A percentile compares a stretch with the other conserved stretches of the same genome.
phyloP scores from a whole-genome alignment of 2,888 invertebrate genomes.

The Acanthosepion lycidas region DNA sequence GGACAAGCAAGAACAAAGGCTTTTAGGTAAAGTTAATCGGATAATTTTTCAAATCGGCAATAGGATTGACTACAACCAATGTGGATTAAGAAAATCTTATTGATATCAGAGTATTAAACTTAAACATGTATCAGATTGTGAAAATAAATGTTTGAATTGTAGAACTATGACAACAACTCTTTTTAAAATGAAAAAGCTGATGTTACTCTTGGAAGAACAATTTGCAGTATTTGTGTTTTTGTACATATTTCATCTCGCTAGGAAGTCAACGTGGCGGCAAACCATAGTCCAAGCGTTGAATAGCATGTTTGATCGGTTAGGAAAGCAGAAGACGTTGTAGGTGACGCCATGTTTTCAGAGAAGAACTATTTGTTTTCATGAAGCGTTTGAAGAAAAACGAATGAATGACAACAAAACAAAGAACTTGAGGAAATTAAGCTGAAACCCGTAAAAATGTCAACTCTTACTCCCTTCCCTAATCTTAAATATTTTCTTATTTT shows the following conservation, averaged over 20 bases:
- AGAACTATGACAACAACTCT: no score
- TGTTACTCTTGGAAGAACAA: no score
- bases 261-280: not conserved
- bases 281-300: not conserved
- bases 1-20: no score
- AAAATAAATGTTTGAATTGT: no score
- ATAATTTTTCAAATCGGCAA: no score
- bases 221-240: not conserved
- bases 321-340: slow-evolving; percentile 4
- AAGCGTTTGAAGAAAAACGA: not conserved
- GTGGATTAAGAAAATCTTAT: no score
- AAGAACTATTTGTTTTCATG: not conserved
- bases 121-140: no score
- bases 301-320: not conserved
- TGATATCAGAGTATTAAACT: no score
- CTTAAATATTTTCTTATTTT: not conserved
- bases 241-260: not conserved
- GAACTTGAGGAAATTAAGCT: not conserved
- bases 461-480: not conserved
- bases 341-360: not conserved
- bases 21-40: no score
- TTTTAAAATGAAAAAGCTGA: no score
- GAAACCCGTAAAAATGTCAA: not conserved
- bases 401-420: slow-evolving; percentile 33
- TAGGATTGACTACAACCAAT: no score